phyloP scores from a whole-genome alignment of 2,113 vertebrate species.

The Callocephalon fimbriatum region DNA sequence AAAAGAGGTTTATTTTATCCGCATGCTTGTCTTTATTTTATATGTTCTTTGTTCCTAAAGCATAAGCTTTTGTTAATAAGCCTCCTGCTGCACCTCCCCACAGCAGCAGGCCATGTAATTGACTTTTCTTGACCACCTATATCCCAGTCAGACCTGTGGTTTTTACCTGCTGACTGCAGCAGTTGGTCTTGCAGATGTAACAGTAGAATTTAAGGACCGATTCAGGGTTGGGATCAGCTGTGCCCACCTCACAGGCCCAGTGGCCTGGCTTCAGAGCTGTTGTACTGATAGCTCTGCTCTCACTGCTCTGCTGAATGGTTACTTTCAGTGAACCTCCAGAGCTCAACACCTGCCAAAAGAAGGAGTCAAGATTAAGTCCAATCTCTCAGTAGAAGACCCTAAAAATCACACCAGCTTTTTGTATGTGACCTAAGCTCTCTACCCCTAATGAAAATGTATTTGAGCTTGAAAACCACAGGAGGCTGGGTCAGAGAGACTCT shows the following conservation, averaged over 20 bases:
- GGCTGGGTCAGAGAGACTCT: not conserved
- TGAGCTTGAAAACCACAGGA: not conserved
- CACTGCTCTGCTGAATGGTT: constrained; percentile 92
- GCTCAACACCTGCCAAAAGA: constrained; percentile 77
- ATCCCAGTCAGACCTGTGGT: not conserved
- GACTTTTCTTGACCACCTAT: not conserved
- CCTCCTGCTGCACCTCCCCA: not conserved
- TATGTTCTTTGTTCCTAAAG: not conserved
- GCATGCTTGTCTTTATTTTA: not conserved
- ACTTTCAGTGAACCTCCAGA: constrained; percentile 90
- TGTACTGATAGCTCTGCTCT: constrained; percentile 90
- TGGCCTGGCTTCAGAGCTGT: constrained; percentile 66
- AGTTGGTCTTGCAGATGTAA: constrained; percentile 92
- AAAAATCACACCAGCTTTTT: not conserved
- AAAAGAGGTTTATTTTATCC: constrained; percentile 10
- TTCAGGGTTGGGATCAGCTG: constrained; percentile 43
- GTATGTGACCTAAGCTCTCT: not conserved
- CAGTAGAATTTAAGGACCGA: constrained; percentile 89
- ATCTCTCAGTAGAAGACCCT: not conserved
- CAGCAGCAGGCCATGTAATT: not conserved
- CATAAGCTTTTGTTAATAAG: not conserved
- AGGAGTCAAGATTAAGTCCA: not conserved
- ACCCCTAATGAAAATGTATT: not conserved
- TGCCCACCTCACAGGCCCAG: constrained; percentile 33
- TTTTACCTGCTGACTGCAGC: constrained; percentile 90